Percentiles rank a stretch among this genome's conserved stretches.
Evolutionary conservation across 1,140 invertebrate species (phyloP).

Genomic region (Caenorhabditis briggsae): DNA sequence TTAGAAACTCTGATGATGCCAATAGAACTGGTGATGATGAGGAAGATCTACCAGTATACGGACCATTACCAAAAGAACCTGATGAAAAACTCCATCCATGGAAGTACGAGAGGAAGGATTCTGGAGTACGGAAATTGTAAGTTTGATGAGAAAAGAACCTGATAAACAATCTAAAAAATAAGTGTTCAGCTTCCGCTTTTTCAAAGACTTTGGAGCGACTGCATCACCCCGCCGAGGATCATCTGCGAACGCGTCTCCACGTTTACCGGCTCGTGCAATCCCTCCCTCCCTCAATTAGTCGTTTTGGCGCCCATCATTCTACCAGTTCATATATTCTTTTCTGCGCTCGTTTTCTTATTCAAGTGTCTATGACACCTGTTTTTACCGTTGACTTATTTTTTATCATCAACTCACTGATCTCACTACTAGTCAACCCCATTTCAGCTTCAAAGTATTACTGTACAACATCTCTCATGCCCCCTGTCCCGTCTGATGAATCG

Average conservation of each 20-base stretch:
- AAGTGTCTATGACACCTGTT: slow-evolving; percentile 2
- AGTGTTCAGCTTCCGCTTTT: slow-evolving; percentile 69
- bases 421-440: slow-evolving; percentile 31
- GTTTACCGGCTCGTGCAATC: slow-evolving; percentile 52
- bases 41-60: slow-evolving; percentile 83
- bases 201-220: slow-evolving; percentile 65
- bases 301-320: neutral
- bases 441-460: slow-evolving; percentile 46
- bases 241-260: slow-evolving; percentile 63
- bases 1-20: neutral
- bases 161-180: neutral
- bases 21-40: neutral
- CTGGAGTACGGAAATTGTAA: slow-evolving; percentile 76
- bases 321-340: slow-evolving; percentile 47
- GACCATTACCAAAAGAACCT: slow-evolving; percentile 93
- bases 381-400: neutral
- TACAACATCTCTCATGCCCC: slow-evolving; percentile 20
- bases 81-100: slow-evolving; percentile 86
- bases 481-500: neutral
- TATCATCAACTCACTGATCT: slow-evolving; percentile 39
- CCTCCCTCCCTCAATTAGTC: slow-evolving; percentile 46
- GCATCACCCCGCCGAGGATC: slow-evolving; percentile 60
- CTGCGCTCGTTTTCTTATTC: slow-evolving; percentile 14
- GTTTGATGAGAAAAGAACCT: slow-evolving; percentile 52
- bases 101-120: slow-evolving; percentile 77